Evolutionary conservation across 1,140 invertebrate species (phyloP), one percentile per base, ranked within the genome.

Genomic region (Drosophila melanica): DNA sequence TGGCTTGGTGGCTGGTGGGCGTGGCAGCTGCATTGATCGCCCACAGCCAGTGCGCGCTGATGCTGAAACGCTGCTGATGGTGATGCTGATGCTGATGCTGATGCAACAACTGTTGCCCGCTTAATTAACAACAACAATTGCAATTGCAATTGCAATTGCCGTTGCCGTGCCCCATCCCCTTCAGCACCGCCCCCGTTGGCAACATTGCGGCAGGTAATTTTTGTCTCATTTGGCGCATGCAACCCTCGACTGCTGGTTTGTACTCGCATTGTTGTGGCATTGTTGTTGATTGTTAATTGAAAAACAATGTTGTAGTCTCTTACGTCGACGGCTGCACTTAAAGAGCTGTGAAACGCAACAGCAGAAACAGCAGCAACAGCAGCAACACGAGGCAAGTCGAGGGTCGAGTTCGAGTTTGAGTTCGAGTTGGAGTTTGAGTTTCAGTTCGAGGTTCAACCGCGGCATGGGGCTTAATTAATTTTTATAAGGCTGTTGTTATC

Each of bases 281-380:
- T 87, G 82, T 87, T 87, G 82, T 79, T 89, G 79, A 89, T 87
- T 89, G 84, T 87, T 87, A 87, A 87, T 87, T 87, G 84, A 87
- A 87, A 87, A 87, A 87, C 84, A 87, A 87, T 87, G 84, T 87
- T 89, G 84, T 77, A 68, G 75, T 62, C 58, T 66, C 33, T 80
- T 76, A 57, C 65, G 64, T 76, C 63, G 77, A 58, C 79, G 50
- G 62, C 69, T 86, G 82, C 82, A 77, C 72, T 79, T 89, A 63
- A 89, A 87, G 84, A 79, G 71, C 81, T 86, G 81, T 57, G 75
- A 82, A 55, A 48, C 39, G 59, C n/a, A 47, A 66, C 45, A 14
- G 16, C 10, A 23, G 41, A 53, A 57, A n/a, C 69, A 51, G 10
- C 9, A 50, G 12, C 27, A 50, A 11, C 27, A 57, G 11, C 69